phyloP scores from a whole-genome alignment of 2,888 invertebrate species.

The Hyles lineata region DNA sequence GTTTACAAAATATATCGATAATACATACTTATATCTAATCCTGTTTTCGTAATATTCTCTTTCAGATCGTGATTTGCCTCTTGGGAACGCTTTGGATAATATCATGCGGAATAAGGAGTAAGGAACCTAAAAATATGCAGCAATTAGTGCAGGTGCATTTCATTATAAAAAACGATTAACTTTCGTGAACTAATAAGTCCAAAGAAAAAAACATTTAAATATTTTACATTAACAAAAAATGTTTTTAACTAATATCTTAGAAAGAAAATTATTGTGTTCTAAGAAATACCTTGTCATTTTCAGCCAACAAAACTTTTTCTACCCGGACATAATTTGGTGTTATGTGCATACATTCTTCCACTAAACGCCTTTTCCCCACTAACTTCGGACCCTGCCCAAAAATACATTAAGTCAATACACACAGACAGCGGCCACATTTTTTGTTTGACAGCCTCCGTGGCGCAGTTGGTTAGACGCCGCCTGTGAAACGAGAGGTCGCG shows the following conservation, averaged over 20 bases:
- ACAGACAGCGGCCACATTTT: no score
- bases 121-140: conserved; percentile 46
- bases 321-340: conserved; percentile 61
- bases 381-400: conserved; percentile 79
- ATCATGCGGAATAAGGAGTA: conserved; percentile 54
- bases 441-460: no score
- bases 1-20: neutral
- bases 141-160: no score
- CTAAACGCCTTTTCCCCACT: conserved; percentile 86
- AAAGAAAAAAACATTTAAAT: no score
- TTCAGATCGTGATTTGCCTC: conserved; percentile 36
- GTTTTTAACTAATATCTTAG: no score
- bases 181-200: no score
- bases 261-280: neutral
- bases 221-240: no score
- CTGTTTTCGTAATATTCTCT: conserved; percentile 53
- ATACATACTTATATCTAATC: conserved; percentile 53
- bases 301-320: conserved; percentile 50
- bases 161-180: no score
- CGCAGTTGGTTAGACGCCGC: no score
- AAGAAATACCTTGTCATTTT: conserved; percentile 48
- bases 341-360: conserved; percentile 82
- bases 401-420: neutral
- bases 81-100: conserved; percentile 45
- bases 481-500: no score